Conservation (phyloP, 1,140 invertebrate genomes). For the Mizuhopecten yessoensis region DNA sequence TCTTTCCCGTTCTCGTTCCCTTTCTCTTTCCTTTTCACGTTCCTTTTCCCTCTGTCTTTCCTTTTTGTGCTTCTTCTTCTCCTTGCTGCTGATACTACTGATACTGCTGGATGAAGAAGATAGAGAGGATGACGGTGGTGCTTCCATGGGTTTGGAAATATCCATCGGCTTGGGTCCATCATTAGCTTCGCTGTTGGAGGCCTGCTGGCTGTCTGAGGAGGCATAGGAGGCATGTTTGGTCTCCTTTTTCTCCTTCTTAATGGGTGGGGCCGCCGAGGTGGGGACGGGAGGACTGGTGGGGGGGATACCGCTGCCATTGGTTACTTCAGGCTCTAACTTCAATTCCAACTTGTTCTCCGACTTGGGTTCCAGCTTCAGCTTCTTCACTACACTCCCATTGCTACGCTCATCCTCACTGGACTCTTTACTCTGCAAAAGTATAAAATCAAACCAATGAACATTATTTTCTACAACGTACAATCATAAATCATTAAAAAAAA, state of each 20-base stretch:
- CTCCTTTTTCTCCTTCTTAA: background rate
- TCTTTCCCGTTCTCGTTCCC: conserved; percentile 28
- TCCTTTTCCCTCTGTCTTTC: conserved; percentile 48
- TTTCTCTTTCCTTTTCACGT: conserved; percentile 36
- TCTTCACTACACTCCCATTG: background rate
- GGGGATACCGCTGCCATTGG: conserved; percentile 41
- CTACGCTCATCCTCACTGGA: background rate
- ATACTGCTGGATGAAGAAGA: background rate
- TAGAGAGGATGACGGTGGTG: background rate
- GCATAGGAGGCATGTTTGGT: background rate
- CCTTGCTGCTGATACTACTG: conserved; percentile 13
- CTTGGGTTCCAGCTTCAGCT: background rate
- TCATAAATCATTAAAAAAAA: too few species aligned
- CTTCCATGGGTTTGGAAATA: background rate
- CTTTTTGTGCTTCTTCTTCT: conserved; percentile 52
- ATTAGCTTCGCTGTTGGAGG: background rate
- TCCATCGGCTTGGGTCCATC: conserved; percentile 4
- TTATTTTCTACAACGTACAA: too few species aligned
- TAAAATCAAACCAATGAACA: background rate
- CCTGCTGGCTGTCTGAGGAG: background rate
- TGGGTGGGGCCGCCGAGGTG: background rate
- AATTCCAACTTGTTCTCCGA: conserved; percentile 34
- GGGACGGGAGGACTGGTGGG: background rate
- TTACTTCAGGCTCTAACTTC: conserved; percentile 55
- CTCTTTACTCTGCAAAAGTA: background rate